Conservation (phyloP, 1,140 invertebrate genomes). For the Aphis gossypii region DNA sequence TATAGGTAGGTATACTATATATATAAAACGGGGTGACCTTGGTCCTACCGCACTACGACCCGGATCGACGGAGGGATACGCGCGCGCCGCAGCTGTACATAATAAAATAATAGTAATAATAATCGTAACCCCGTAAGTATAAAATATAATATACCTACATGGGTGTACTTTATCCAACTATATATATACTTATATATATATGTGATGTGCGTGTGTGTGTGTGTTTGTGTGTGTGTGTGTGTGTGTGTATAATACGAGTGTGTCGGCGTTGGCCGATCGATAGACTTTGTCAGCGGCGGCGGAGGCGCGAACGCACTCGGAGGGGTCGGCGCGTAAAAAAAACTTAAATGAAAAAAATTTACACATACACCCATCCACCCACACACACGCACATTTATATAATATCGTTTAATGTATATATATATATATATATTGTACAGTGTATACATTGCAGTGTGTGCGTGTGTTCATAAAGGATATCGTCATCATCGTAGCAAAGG, state of each 20-base stretch:
- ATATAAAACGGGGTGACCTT: slow-evolving; percentile 16
- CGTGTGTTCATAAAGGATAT: not conserved
- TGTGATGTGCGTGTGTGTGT: too few species aligned
- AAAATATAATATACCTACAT: not conserved
- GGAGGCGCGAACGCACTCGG: too few species aligned
- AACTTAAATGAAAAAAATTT: not conserved
- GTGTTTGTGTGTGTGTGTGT: too few species aligned
- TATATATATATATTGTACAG: too few species aligned
- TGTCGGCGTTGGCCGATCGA: not conserved
- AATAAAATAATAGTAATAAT: slow-evolving; percentile 13
- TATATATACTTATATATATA: too few species aligned
- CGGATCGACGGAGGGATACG: not conserved
- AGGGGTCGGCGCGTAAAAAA: not conserved
- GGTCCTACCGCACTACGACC: slow-evolving; percentile 55
- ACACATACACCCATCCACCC: not conserved
- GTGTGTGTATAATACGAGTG: not conserved
- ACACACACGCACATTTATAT: not conserved
- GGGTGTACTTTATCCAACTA: not conserved
- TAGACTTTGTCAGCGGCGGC: not conserved
- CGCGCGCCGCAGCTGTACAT: not conserved
- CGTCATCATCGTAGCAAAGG: not conserved
- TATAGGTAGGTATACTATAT: not conserved
- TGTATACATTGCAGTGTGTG: not conserved
- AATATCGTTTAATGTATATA: not conserved
- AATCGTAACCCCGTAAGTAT: not conserved